Base-by-base conservation (phyloP, 2,888 invertebrate genomes). In the Thysanoteuthis rhombus region DNA sequence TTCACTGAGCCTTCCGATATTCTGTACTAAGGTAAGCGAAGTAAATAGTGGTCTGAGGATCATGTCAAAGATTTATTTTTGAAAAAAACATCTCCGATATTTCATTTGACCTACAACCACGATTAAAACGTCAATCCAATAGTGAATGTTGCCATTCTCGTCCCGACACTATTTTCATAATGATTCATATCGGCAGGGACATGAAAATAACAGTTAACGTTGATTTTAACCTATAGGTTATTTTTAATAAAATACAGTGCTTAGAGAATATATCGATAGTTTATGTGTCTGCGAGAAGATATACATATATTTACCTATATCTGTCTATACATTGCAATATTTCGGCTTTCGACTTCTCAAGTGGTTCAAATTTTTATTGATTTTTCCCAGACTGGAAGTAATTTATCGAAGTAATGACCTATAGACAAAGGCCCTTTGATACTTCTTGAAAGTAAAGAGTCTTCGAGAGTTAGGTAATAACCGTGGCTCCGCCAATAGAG, bases 301-400 rank as follows among this genome's bases (percentile, higher is more conserved):
- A 75, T 75, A 75, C n/a, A 75, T 75, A 16, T 75, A 75, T 75
- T 75, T 75, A 75, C 12, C 75, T n/a, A 36, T n/a, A n/a, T n/a
- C n/a, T 36, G 36, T 75, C 12, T 52, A 16, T 75, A 75, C 75
- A n/a, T 10, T 75, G 75, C 25, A 75, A 75, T 75, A 75, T n/a
- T 75, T 75, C 75, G n/a, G 36, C 75, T 75, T 75, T 75, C 36
- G 75, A 75, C 75, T 75, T 75, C 75, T 75, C n/a, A 75, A 75
- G 75, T 75, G n/a, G n/a, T 75, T n/a, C 75, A 75, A n/a, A 75
- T 75, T 75, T 75, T n/a, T 75, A 75, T 75, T 75, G 75, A 75
- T 75, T 75, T 36, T 16, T 75, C n/a, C 16, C n/a, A 75, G 75
- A 75, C 75, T 75, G n/a, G 75, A 75, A 75, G 75, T 75, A 75